phyloP scores from a whole-genome alignment of 2,797 vertebrate genomes.

The Phyllotis vaccarum region DNA sequence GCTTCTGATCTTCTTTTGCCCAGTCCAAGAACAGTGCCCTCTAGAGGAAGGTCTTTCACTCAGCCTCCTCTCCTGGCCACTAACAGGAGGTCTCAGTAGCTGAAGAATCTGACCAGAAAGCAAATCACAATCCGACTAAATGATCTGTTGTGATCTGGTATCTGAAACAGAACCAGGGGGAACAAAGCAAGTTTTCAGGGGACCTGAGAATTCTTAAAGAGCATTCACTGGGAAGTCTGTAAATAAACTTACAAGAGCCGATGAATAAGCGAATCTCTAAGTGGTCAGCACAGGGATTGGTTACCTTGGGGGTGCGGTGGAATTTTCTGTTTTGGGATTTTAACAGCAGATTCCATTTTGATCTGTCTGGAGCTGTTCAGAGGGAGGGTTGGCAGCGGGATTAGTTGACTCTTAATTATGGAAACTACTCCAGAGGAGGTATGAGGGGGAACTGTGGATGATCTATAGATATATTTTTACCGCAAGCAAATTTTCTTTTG shows the following conservation, averaged over 20 bases:
- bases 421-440: slow-evolving; percentile 53
- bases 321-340: slow-evolving; percentile 76
- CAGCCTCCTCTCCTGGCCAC: not conserved
- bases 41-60: not conserved
- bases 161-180: not conserved
- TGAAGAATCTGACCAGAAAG: slow-evolving; percentile 30
- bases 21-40: not conserved
- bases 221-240: slow-evolving; percentile 49
- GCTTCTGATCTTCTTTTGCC: not conserved
- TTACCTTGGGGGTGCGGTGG: slow-evolving; percentile 74
- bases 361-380: slow-evolving; percentile 57
- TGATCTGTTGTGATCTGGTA: slow-evolving; percentile 4
- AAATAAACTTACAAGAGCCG: slow-evolving; percentile 59
- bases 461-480: slow-evolving; percentile 67
- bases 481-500: slow-evolving; percentile 53
- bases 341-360: slow-evolving; percentile 73
- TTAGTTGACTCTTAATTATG: slow-evolving; percentile 70
- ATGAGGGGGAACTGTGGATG: slow-evolving; percentile 13
- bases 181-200: slow-evolving; percentile 62
- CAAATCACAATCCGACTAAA: slow-evolving; percentile 51
- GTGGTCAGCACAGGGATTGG: slow-evolving; percentile 63
- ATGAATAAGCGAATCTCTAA: slow-evolving; percentile 42
- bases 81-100: slow-evolving; percentile 9
- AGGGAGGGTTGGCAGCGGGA: slow-evolving; percentile 30
- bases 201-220: slow-evolving; percentile 7